Evolutionary conservation across 2,797 vertebrate genomes (phyloP).

Genomic region (Chelmon rostratus): DNA sequence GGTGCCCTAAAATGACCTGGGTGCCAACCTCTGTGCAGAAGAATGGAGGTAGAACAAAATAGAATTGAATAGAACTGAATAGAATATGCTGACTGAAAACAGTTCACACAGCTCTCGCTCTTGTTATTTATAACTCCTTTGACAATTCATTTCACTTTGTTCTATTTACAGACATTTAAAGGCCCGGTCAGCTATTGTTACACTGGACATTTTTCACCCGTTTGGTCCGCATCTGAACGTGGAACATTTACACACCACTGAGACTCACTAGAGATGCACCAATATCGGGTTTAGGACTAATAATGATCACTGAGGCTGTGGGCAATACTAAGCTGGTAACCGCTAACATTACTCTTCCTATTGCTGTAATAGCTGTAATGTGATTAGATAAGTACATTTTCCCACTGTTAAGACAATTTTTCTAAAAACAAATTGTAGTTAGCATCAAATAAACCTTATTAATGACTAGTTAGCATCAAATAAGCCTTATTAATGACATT

Average conservation of each 20-base stretch:
- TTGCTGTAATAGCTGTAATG: background rate
- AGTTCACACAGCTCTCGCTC: constrained; percentile 49
- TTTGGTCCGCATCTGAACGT: constrained; percentile 13
- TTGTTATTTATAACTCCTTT: constrained; percentile 53
- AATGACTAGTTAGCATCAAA: too few species aligned
- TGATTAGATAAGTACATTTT: background rate
- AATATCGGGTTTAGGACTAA: background rate
- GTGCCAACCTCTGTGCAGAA: constrained; percentile 50
- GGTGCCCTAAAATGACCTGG: constrained; percentile 47
- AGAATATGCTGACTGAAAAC: constrained; percentile 62
- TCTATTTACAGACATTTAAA: constrained; percentile 42
- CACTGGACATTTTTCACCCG: constrained; percentile 1
- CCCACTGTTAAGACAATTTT: background rate
- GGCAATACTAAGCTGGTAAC: background rate
- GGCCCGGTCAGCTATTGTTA: constrained; percentile 17
- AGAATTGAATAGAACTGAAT: constrained; percentile 38
- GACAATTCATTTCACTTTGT: constrained; percentile 41
- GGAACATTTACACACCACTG: background rate
- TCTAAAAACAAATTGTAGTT: background rate
- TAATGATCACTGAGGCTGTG: background rate
- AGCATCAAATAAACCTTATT: too few species aligned
- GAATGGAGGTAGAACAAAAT: constrained; percentile 51
- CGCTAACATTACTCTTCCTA: background rate
- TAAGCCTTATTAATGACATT: background rate
- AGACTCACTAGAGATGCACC: background rate